Evolutionary conservation across 2,888 invertebrate species (phyloP), one percentile per base, ranked within the genome.

Genomic region (Tetanocera ferruginea): DNA sequence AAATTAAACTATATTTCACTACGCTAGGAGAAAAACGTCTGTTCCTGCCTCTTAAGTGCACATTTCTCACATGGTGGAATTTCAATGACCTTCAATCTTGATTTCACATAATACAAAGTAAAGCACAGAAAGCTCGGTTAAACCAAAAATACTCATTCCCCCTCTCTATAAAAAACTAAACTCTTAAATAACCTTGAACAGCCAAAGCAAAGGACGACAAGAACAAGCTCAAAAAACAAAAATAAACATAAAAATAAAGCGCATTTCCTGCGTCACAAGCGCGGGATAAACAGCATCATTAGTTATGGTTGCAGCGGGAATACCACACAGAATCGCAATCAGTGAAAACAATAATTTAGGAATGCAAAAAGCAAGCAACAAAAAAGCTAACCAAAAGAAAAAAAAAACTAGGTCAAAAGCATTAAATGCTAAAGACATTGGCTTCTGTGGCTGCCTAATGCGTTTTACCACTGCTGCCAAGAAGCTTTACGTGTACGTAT

Each of bases 211-310:
- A 37, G 8, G 37, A 43, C 43, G 43, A 43, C 43, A 43, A 55
- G 11, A 55, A 55, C 23, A 55, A 55, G 11, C 55, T 55, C 19
- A 55, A 55, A 55, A 55, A 8, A 5, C 4, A 37, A 8, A 37
- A 8, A 1, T 6, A 43, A 43, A 43, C 11, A 11, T 2, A 43
- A 43, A 14, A 43, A 11, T 37, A 37, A 14, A 43, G 43, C 14
- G 43, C 43, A 43, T 43, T 43, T 43, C 11, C 43, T 43, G 4
- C 43, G 8, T 34, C 74, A 64, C 74, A 31, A 66, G 17, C 31
- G 51, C 31, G 23, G 28, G 52, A 64, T 74, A 52, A 74, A 74
- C 74, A 74, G 74, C 74, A 74, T 74, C 74, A 74, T 74, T 74
- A 74, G 74, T 74, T 57, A 64, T 51, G 74, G 66, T 51, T 66